phyloP scores from a whole-genome alignment of 2,797 vertebrate genomes.

The Channa striata region DNA sequence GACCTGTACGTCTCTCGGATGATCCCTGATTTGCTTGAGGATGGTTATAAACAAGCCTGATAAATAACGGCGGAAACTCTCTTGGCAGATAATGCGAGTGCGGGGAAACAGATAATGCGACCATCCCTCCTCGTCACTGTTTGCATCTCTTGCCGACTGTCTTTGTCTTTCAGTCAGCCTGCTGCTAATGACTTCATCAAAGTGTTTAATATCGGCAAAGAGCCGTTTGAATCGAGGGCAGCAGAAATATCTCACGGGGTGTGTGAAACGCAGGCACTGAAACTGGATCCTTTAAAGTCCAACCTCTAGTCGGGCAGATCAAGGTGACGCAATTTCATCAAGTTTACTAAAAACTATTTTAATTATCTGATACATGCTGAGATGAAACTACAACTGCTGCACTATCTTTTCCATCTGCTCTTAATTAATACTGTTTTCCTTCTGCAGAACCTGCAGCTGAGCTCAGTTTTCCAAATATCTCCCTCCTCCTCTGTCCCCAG shows the following conservation, averaged over 20 bases:
- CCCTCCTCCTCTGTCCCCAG: not conserved
- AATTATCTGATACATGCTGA: constrained; percentile 12
- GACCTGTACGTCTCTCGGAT: no score
- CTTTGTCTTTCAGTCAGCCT: constrained; percentile 21
- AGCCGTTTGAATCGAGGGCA: constrained; percentile 22
- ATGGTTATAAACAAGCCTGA: no score
- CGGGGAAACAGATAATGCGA: not conserved
- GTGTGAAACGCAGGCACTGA: not conserved
- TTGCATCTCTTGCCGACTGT: not conserved
- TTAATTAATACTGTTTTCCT: not conserved
- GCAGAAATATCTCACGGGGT: not conserved
- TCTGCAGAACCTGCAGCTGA: not conserved
- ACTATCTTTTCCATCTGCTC: not conserved
- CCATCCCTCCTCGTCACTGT: constrained; percentile 4
- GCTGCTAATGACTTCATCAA: constrained; percentile 44
- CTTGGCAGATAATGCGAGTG: no score
- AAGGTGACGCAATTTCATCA: constrained; percentile 10
- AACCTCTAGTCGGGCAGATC: constrained; percentile 30
- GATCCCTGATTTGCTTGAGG: no score
- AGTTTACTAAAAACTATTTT: not conserved
- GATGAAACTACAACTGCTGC: not conserved
- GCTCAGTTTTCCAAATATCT: not conserved
- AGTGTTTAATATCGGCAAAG: constrained; percentile 13
- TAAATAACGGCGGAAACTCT: no score
- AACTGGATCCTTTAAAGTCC: not conserved